Evolutionary conservation across 2,113 vertebrate genomes (phyloP), one percentile per base, ranked within the genome.

Genomic region (Tragelaphus buxtoni): DNA sequence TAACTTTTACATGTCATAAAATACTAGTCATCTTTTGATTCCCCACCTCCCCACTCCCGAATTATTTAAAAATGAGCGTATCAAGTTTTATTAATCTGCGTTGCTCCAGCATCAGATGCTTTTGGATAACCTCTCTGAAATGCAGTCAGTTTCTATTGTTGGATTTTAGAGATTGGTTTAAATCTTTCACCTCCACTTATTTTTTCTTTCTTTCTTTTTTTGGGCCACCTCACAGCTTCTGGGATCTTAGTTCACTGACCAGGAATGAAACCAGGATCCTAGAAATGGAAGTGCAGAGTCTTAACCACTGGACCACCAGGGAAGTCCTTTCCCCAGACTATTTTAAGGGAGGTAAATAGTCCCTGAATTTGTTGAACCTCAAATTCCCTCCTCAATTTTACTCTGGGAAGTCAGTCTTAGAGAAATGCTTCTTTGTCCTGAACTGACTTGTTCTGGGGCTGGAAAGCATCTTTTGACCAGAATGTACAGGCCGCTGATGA

Each of bases 21-120:
- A 72, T 72, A 58, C 30, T 42, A 72, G 16, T 92, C 1, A 76
- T 32, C 32, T 69, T 92, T 92, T 60, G n/a, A 47, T 45, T 56
- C 20, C 5, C 4, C 0, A 0, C 65, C 65, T 69, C 65, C 9
- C n/a, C 63, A 35, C n/a, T 69, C 13, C 22, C 7, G 17, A 82
- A 42, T 53, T 42, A 51, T 30, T 51, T 65, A 58, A 88, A 88
- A 88, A n/a, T 35, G 6, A 47, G 14, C 42, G 7, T 20, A 81
- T 7, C 32, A 35, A 17, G 2, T 56, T 88, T 80, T 58, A 53
- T 80, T 74, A 30, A 35, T 13, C 4, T 18, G 12, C 53, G 10
- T 83, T 61, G n/a, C 16, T 55, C 4, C 9, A 55, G 65, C 90
- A 22, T 69, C 13, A 3, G 77, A 85, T 65, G 47, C 5, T 47